A percentile compares a stretch with the other conserved stretches of the same genome.
Evolutionary conservation across 2,113 vertebrate genomes (phyloP).

Genomic region (Melanostigma gelatinosum): DNA sequence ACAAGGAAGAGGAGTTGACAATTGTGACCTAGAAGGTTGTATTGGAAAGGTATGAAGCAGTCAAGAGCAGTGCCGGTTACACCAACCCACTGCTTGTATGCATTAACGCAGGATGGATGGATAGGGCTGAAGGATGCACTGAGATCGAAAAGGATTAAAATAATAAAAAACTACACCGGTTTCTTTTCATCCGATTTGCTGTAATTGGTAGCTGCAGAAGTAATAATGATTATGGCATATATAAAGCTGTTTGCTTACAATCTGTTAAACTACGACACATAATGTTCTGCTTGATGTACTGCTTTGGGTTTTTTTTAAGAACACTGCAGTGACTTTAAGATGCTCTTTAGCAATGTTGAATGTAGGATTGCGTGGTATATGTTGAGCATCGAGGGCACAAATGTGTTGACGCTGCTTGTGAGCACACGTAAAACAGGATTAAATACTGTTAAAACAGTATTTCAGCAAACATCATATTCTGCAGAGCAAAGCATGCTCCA

Average conservation of each 20-base stretch:
- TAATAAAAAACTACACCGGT: constrained; percentile 8
- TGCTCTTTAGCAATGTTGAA: neutral
- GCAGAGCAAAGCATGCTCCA: constrained; percentile 55
- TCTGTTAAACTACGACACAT: constrained; percentile 6
- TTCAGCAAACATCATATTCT: constrained; percentile 48
- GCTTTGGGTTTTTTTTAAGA: neutral
- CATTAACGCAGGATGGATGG: constrained; percentile 36
- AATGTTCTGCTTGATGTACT: constrained; percentile 15
- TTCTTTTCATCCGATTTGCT: constrained; percentile 23
- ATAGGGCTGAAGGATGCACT: constrained; percentile 37
- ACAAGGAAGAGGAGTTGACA: constrained; percentile 30
- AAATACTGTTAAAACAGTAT: constrained; percentile 11
- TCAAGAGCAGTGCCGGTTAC: constrained; percentile 28
- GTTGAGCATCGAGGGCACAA: constrained; percentile 16
- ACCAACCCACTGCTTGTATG: constrained; percentile 4
- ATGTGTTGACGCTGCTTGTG: neutral
- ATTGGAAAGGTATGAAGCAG: constrained; percentile 25
- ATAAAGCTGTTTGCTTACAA: neutral
- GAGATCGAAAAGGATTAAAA: constrained; percentile 41
- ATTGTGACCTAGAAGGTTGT: constrained; percentile 19
- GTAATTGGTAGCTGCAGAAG: constrained; percentile 10
- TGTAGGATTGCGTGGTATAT: neutral
- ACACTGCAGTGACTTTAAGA: neutral
- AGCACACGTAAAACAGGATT: constrained; percentile 17
- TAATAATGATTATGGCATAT: neutral